Base-by-base conservation (phyloP, 2,113 vertebrate genomes). In the Sitta europaea region DNA sequence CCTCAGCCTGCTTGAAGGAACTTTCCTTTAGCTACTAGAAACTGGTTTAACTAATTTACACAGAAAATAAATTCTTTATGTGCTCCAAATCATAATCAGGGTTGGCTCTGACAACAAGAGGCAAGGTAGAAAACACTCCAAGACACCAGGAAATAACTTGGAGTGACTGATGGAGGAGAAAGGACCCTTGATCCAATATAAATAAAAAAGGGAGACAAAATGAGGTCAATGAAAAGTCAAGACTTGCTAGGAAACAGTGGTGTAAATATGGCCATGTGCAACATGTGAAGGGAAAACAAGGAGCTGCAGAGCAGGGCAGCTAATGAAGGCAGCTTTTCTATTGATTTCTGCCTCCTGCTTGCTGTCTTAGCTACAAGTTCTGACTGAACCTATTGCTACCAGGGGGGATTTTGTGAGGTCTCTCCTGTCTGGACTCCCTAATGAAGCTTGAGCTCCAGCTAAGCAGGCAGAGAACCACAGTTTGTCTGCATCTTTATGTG, bases 261-360 rank as follows among this genome's bases (percentile, higher is more conserved):
- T 71, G 18, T 57, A 91, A 90, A 90, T 53, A 51, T 70, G 21
- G 24, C 12, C 76, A 35, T 57, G 51, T 83, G 47, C 88, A 70
- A 42, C 27, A 14, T 3, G 8, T 42, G 36, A 78, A 42, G 53
- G 29, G 57, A 81, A 93, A 91, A 16, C 14, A 24, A 90, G 82
- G 45, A 72, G 42, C 58, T 58, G 29, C 35, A 53, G 71, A 88
- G 48, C 85, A 88, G 45, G 23, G 36, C 29, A 50, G 43, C 24
- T 92, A 77, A 86, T 58, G 51, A 86, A 86, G 22, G 33, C 36
- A 43, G 75, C 7, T 80, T 76, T 76, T 31, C 29, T 93, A 62
- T 47, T 58, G 78, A 92, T 80, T 92, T 73, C 75, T 90, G 42
- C n/a, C 75, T 92, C 29, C n/a, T 76, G 27, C 53, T 79, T 72